Percentiles rank a stretch among this genome's conserved stretches.
phyloP scores from a whole-genome alignment of 2,888 invertebrate species.

The Osmoderma eremita region DNA sequence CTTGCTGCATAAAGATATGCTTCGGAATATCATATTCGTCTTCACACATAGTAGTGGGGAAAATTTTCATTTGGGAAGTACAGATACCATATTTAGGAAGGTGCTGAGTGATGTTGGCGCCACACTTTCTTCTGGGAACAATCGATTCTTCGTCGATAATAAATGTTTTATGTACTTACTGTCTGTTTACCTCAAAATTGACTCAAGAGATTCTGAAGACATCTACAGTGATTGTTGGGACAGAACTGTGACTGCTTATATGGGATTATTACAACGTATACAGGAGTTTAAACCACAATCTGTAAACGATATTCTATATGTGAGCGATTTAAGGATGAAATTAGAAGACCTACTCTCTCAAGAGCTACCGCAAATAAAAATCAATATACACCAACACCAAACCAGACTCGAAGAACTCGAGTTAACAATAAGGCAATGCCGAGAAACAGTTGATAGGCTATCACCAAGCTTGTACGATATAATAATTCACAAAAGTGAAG shows the following conservation, averaged over 20 bases:
- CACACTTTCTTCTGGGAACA: neutral
- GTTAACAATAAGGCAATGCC: neutral
- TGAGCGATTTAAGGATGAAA: no score
- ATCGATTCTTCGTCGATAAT: constrained; percentile 9
- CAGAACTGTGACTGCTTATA: neutral
- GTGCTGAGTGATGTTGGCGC: neutral
- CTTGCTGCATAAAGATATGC: constrained; percentile 1
- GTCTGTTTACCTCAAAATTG: constrained; percentile 7
- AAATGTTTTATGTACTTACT: constrained; percentile 9
- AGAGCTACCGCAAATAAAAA: neutral
- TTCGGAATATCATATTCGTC: neutral
- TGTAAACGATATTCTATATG: neutral
- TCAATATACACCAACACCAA: neutral
- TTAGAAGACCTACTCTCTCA: neutral
- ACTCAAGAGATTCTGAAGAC: neutral
- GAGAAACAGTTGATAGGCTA: neutral
- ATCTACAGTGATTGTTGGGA: neutral
- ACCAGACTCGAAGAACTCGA: neutral
- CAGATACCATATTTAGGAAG: neutral
- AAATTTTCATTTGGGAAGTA: neutral
- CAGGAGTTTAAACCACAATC: neutral
- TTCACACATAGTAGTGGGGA: neutral
- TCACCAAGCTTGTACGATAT: neutral
- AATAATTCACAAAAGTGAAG: neutral
- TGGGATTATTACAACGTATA: neutral